Evolutionary conservation across 2,113 vertebrate species (phyloP).

Genomic region (Saguinus midas): DNA sequence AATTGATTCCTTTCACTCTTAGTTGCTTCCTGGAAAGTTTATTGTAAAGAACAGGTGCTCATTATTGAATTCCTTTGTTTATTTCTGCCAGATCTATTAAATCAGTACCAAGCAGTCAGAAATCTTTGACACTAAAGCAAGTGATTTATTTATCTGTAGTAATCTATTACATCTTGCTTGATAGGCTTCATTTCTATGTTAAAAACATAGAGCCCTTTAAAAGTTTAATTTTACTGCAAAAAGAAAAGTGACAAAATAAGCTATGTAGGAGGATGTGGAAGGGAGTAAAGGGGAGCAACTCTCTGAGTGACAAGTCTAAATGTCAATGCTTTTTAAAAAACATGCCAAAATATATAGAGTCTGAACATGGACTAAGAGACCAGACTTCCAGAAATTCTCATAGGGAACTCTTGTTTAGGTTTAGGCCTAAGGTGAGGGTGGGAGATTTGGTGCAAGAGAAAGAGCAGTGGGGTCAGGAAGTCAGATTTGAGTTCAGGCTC

Average conservation of each 20-base stretch:
- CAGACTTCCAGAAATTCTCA: background rate
- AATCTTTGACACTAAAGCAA: constrained; percentile 56
- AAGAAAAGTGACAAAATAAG: background rate
- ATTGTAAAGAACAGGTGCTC: constrained; percentile 60
- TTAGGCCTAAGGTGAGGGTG: background rate
- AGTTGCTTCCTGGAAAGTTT: constrained; percentile 52
- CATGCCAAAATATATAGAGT: background rate
- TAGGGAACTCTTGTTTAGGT: background rate
- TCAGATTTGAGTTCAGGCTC: background rate
- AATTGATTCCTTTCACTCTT: constrained; percentile 70
- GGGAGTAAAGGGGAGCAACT: background rate
- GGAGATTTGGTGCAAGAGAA: background rate
- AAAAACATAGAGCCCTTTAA: constrained; percentile 41
- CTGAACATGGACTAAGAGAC: background rate
- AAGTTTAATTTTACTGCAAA: constrained; percentile 37
- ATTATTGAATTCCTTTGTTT: constrained; percentile 68
- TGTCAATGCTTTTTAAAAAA: background rate
- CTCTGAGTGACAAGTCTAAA: background rate
- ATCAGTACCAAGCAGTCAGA: constrained; percentile 40
- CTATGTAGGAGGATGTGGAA: background rate
- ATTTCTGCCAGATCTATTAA: constrained; percentile 46
- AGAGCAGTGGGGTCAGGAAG: background rate
- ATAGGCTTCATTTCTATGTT: constrained; percentile 39
- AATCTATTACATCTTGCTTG: constrained; percentile 11
- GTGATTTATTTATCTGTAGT: constrained; percentile 53